These are phyloP conservation scores for Catharus bicknelli DNA, from an alignment of 2,113 vertebrate genomes.

Conservation along the genomic window DNA sequence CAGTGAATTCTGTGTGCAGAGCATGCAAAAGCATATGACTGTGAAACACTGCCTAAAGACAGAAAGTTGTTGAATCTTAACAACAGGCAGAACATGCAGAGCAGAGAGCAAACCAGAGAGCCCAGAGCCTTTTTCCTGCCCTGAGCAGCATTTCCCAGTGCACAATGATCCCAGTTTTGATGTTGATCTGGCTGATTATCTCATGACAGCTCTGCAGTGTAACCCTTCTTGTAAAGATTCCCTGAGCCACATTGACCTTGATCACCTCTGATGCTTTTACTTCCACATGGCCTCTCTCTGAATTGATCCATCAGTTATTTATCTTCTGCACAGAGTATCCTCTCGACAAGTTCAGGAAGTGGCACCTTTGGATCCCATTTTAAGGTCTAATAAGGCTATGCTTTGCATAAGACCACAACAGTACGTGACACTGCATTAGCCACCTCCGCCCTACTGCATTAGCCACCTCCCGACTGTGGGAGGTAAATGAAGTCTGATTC, in stretches of 20 bases:
- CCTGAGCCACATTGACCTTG: neutral
- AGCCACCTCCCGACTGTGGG: neutral
- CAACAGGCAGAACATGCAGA: neutral
- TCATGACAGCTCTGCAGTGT: neutral
- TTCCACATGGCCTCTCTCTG: neutral
- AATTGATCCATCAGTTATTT: neutral
- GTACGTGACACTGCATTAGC: neutral
- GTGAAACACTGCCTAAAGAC: neutral
- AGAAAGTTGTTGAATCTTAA: neutral
- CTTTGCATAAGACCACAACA: fast-evolving
- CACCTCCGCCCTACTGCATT: fast-evolving
- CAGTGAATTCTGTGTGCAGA: neutral
- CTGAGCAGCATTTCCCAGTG: neutral
- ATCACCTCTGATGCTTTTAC: neutral
- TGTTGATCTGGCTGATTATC: neutral
- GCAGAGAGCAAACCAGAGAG: neutral
- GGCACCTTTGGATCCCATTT: neutral
- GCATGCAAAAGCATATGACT: neutral
- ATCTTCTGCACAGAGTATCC: neutral
- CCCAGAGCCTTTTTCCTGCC: neutral
- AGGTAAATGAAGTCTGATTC: neutral
- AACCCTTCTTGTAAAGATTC: neutral
- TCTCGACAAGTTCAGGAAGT: neutral
- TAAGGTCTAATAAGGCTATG: neutral
- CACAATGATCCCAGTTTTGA: neutral